Base-by-base conservation (phyloP, 2,113 vertebrate species). In the Maylandia zebra region DNA sequence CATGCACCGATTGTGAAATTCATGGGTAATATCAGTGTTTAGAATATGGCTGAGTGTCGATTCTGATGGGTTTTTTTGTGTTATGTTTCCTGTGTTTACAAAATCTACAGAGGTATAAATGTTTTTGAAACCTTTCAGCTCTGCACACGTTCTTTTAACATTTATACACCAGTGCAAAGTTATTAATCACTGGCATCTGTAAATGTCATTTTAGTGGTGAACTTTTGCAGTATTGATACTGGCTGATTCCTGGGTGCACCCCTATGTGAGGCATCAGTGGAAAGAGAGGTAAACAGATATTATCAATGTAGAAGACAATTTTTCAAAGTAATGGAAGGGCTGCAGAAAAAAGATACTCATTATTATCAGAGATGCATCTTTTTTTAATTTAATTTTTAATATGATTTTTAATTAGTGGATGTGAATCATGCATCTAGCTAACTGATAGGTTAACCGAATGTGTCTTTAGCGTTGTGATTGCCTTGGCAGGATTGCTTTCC, bases 391-490 rank as follows among this genome's bases (percentile, higher is more conserved):
- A 56, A 32, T 71, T 71, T 43, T 17, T 76, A 30, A 30, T 76
- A 2, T 76, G 24, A 48, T 50, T 50, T 50, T 76, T 32, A 92
- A 27, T 16, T 11, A 81, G 6, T 27, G 2, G 83, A 89, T 82
- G 66, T 45, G 53, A 80, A 79, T 71, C 57, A 84, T 85, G 53
- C 78, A 81, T 81, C 36, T 36, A 80, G 45, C 83, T 56, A 74
- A 90, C 88, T 90, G 88, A 92, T 90, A 90, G 50, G 59, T 93
- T 93, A 91, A 89, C 87, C 82, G 85, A 94, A 92, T 91, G 90
- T 89, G 78, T 89, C 38, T 85, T 57, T 84, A 53, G 78, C 50
- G 55, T 53, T 90, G 81, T 79, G 93, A 91, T 86, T 85, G 83
- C 53, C 80, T 91, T 85, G 78, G 89, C 91, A 86, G 80, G 52